Base-by-base conservation (phyloP, 35 echinoderm and acorn worm genomes). In the Chiridota heheva region DNA sequence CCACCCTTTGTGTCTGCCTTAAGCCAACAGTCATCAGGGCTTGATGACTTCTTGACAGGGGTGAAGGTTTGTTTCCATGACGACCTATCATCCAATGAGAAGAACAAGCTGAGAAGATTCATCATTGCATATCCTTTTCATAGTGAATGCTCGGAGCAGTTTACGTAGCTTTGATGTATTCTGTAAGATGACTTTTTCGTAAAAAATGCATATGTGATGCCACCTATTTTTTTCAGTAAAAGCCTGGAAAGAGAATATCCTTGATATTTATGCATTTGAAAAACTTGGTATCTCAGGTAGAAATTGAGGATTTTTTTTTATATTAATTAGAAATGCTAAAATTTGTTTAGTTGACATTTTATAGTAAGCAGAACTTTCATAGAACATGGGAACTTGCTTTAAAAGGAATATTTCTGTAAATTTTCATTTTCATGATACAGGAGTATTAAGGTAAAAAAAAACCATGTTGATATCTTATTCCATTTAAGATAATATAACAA, bases 81-180 rank as follows among this genome's bases (percentile, higher is more conserved):
- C 13, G 43, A 55, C 2, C 40, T 81, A 25, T 32, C 29, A 48
- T 76, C 47, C 10, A 41, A 39, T 27, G 75, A 92, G 22, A 78
- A 42, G 28, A 92, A 75, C 49, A 92, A 86, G 69, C 45, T 92
- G 8, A 34, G 65, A 8, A 70, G 89, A 72, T 86, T 81, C 73
- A 86, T 92, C 57, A 47, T 92, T 20, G 89, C 89, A 92, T 92
- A 92, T 92, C 89, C 89, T 92, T 92, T 80, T 26, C 8, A 0
- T n/a, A 40, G 68, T 6, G 17, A 17, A 20, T 0, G 5, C 47
- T 12, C 68, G 7, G 20, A 10, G 26, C 8, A 39, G 7, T 68
- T 36, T 67, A 4, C 65, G 24, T 32, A 80, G 20, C 0, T n/a
- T n/a, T 20, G 0, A 13, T 25, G 0, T 33, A 63, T 13, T 22